Evolutionary conservation across 2,113 vertebrate genomes (phyloP), one percentile per base, ranked within the genome.

Genomic region (Cryptotis parvus): DNA sequence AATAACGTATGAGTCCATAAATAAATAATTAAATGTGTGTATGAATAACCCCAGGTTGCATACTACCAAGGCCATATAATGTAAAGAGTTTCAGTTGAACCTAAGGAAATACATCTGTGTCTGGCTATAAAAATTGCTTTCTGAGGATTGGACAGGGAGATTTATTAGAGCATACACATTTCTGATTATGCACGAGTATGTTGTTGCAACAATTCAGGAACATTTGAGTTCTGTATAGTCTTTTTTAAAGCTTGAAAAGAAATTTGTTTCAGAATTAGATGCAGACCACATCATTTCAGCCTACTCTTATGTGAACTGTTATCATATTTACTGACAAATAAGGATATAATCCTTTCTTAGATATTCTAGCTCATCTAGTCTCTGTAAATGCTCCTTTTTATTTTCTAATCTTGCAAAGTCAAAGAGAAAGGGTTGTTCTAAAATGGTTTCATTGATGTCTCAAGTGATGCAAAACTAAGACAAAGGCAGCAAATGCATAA

Each of bases 111-210:
- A 15, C 20, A 66, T 93, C 68, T 69, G 11, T 73, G 63, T 91
- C 75, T 88, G 79, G n/a, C 55, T 77, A 39, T 45, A 87, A 96
- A 95, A 61, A 68, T 74, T 96, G 95, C 84, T 87, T 97, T 89
- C 81, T 96, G 43, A 84, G 95, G 82, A 88, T 91, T 93, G 55
- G 89, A 95, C 79, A 96, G 96, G 87, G 90, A 94, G 82, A 96
- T 97, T 97, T 97, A 96, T 97, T 96, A 88, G 72, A 58, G 41
- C 85, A 35, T 95, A 75, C 87, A 78, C 93, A 91, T 96, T 96
- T 95, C 92, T 96, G 95, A 96, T 97, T 96, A 96, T 91, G 94
- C 87, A 88, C 43, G 33, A 94, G 91, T 92, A 91, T 91, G 69
- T 91, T 95, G 88, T 86, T 97, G 95, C 88, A 93, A 96, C 94